phyloP scores from a whole-genome alignment of 2,888 invertebrate species.

The Eupithecia vulgata region DNA sequence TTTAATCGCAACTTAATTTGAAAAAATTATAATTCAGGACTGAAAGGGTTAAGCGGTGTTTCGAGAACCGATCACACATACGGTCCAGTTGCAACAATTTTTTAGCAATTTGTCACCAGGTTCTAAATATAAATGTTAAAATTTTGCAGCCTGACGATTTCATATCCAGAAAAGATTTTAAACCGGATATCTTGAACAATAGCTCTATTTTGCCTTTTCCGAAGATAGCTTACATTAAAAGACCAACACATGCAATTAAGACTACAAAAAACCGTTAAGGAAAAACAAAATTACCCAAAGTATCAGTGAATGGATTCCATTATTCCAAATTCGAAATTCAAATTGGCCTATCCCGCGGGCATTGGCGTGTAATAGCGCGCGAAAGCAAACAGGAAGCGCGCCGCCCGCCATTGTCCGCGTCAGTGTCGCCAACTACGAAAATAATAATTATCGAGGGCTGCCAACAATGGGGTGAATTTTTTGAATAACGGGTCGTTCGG shows the following conservation, averaged over 20 bases:
- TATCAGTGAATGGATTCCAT: slow-evolving; percentile 69
- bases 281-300: slow-evolving; percentile 72
- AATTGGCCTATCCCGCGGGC: slow-evolving; percentile 79
- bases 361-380: slow-evolving; percentile 84
- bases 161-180: neutral
- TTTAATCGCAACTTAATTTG: too few species aligned
- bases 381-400: slow-evolving; percentile 82
- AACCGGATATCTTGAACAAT: slow-evolving; percentile 17
- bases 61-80: too few species aligned
- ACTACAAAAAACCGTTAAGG: slow-evolving; percentile 49
- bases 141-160: neutral
- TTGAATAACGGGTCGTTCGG: slow-evolving; percentile 79
- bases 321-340: slow-evolving; percentile 78
- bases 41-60: too few species aligned
- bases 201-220: neutral
- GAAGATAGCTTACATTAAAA: slow-evolving; percentile 8
- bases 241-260: slow-evolving; percentile 38
- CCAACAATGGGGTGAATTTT: slow-evolving; percentile 71
- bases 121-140: neutral
- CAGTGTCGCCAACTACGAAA: slow-evolving; percentile 83
- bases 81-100: neutral
- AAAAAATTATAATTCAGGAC: too few species aligned
- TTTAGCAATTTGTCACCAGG: neutral
- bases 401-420: slow-evolving; percentile 73
- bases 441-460: slow-evolving; percentile 83